Base-by-base conservation (phyloP, 2,797 vertebrate species). In the Anguilla pacifica region DNA sequence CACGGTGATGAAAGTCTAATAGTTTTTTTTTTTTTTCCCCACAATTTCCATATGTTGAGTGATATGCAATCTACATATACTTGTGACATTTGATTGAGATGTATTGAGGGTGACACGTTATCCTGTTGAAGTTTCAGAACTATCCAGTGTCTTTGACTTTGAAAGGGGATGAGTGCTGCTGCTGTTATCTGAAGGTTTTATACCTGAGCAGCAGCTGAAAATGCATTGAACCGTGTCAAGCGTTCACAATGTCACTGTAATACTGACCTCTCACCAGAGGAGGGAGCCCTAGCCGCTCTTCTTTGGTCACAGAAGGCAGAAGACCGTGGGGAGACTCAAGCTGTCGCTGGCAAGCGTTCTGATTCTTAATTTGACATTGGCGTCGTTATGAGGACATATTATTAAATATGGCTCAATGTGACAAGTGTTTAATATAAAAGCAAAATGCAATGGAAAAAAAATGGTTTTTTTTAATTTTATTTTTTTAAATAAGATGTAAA, bases 211-310 rank as follows among this genome's bases (percentile, higher is more conserved):
- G 90, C 85, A 87, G 91, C 94, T 95, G 92, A 94, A 93, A 92
- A 92, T 91, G 93, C 92, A 93, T 87, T 93, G 93, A 94, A 91
- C 90, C 92, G 93, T 94, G 90, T 93, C 92, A 89, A 92, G 86
- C 89, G 88, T 82, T 90, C 94, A 86, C 89, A 92, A 89, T 88
- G 91, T 28, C 46, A 17, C 90, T 96, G 95, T 92, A 96, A 91
- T 96, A 53, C 88, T 95, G 94, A 96, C 94, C 95, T 92, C 87
- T 91, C 85, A 67, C 95, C 96, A 95, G 93, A 93, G 94, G 96
- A 93, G 93, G 95, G 94, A 92, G 94, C 85, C 91, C 67, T 57
- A 85, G 87, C 87, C 91, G 90, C 89, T 91, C 89, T 91, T 92
- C 88, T n/a, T 61, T 88, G 93, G 95, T 95, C 94, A 94, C 7